Conservation (phyloP, 2,797 vertebrate species). For the Fistularia tabacaria region DNA sequence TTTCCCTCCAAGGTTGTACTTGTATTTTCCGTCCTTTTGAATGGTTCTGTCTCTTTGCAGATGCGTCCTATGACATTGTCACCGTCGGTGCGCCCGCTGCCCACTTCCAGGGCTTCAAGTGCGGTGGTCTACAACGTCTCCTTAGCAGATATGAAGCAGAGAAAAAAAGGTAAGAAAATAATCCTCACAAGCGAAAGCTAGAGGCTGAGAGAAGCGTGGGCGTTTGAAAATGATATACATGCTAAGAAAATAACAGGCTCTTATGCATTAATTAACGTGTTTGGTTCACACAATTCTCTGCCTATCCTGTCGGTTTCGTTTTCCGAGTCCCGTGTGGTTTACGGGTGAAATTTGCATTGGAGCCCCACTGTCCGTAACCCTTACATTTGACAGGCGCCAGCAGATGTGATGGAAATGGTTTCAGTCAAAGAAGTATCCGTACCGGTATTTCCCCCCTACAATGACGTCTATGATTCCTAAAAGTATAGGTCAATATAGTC, state of each 20-base stretch:
- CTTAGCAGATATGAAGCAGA: conserved; percentile 90
- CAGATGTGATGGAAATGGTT: no score
- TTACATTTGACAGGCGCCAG: no score
- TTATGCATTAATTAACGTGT: conserved; percentile 32
- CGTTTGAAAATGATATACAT: conserved; percentile 31
- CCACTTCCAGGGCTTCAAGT: conserved; percentile 96
- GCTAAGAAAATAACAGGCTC: conserved; percentile 20
- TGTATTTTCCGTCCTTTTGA: not conserved
- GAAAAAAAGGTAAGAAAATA: conserved; percentile 86
- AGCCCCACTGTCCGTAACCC: not conserved
- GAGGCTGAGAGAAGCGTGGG: not conserved
- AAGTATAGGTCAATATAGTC: no score
- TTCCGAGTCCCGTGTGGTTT: no score
- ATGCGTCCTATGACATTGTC: conserved; percentile 91
- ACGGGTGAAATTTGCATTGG: no score
- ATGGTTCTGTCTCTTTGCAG: conserved; percentile 66
- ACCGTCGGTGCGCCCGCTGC: conserved; percentile 94
- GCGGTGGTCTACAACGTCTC: conserved; percentile 90
- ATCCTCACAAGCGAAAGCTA: not conserved
- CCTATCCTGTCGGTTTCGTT: conserved; percentile 38
- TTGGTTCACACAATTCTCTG: conserved; percentile 41
- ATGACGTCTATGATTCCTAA: no score
- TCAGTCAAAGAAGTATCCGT: no score
- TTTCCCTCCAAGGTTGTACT: no score
- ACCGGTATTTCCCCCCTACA: no score